phyloP scores from a whole-genome alignment of 2,797 vertebrate genomes.

The Sylvia borin region DNA sequence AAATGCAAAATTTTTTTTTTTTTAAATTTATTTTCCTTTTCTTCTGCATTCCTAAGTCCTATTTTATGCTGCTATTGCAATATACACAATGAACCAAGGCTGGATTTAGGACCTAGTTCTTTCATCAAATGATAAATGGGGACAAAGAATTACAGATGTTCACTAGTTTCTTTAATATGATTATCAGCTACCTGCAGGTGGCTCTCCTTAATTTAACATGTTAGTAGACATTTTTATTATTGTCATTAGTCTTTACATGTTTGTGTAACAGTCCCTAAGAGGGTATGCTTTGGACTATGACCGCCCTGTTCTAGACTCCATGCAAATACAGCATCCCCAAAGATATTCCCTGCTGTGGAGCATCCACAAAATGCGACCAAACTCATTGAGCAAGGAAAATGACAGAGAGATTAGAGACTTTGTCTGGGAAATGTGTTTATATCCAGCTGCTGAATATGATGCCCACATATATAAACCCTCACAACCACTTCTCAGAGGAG shows the following conservation, averaged over 20 bases:
- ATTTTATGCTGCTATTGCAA: background rate
- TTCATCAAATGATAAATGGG: constrained; percentile 7
- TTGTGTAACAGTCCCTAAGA: background rate
- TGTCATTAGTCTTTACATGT: background rate
- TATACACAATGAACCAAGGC: background rate
- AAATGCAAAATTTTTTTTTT: constrained; percentile 41
- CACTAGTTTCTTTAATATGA: constrained; percentile 29
- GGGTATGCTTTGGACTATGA: background rate
- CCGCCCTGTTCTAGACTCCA: background rate
- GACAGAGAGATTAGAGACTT: background rate
- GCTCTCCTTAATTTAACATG: constrained; percentile 22
- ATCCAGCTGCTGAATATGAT: background rate
- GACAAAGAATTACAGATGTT: constrained; percentile 14
- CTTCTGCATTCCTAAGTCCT: background rate
- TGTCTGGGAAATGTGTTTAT: background rate
- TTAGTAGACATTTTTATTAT: constrained; percentile 25
- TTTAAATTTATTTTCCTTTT: background rate
- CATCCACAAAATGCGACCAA: background rate
- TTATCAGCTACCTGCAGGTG: constrained; percentile 24
- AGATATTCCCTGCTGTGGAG: background rate
- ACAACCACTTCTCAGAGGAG: background rate
- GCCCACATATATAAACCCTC: background rate
- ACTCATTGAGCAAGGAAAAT: background rate
- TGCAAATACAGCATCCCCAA: background rate
- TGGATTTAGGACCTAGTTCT: background rate